Evolutionary conservation across 2,888 invertebrate genomes (phyloP).

Genomic region (Scaeva pyrastri): DNA sequence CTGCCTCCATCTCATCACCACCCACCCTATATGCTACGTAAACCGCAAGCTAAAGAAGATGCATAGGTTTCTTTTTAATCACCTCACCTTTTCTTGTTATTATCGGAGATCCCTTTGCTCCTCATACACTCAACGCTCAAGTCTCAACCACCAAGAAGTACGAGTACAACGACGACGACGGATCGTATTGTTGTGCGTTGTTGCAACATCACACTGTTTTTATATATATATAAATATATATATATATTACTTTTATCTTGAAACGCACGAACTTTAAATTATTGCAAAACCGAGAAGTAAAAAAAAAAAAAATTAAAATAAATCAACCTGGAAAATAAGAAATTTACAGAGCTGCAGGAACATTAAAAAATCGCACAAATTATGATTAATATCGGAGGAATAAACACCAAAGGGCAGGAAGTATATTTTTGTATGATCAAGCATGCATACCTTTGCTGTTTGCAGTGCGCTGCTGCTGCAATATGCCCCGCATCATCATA

Average conservation of each 20-base stretch:
- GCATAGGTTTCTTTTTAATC: slow-evolving; percentile 57
- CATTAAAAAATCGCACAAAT: slow-evolving; percentile 53
- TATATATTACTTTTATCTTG: slow-evolving; percentile 52
- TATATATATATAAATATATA: background rate
- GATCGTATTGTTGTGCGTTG: slow-evolving; percentile 48
- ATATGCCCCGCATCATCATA: slow-evolving; percentile 13
- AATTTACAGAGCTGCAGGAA: slow-evolving; percentile 44
- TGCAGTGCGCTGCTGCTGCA: background rate
- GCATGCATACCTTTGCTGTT: slow-evolving; percentile 18
- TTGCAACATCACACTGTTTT: slow-evolving; percentile 5
- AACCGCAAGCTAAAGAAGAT: slow-evolving; percentile 37
- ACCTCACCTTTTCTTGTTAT: slow-evolving; percentile 39
- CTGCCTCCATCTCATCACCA: slow-evolving; percentile 35
- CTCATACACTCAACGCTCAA: background rate
- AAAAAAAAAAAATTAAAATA: slow-evolving; percentile 21
- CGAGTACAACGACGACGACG: slow-evolving; percentile 32
- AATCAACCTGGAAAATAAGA: slow-evolving; percentile 25
- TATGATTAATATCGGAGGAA: slow-evolving; percentile 71
- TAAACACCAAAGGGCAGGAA: slow-evolving; percentile 69
- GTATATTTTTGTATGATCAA: slow-evolving; percentile 52
- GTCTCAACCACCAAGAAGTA: slow-evolving; percentile 3
- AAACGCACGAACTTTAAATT: slow-evolving; percentile 68
- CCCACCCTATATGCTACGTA: slow-evolving; percentile 39
- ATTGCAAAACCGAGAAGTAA: slow-evolving; percentile 33
- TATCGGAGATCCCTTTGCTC: slow-evolving; percentile 14